Base-by-base conservation (phyloP, 2,888 invertebrate genomes). In the Aphidoletes aphidimyza region DNA sequence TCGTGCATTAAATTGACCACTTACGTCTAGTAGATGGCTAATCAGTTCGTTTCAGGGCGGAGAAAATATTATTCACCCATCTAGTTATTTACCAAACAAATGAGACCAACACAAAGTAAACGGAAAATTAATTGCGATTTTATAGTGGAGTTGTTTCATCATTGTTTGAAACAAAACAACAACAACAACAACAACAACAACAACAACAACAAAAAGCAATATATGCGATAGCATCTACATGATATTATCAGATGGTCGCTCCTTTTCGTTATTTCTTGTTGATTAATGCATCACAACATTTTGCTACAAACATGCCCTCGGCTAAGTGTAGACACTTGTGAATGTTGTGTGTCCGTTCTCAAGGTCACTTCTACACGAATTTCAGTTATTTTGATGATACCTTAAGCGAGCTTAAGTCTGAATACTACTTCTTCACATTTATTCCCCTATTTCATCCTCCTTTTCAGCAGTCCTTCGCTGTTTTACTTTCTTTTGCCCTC, bases 1-100 rank as follows among this genome's bases (percentile, higher is more conserved):
- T 81, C 81, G 81, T 81, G 81, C 37, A 81, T 81, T 37, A 81
- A 81, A 81, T 81, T 81, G 81, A 37, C 81, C 81, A 81, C 37
- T 81, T 81, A 81, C 1, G n/a, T n/a, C 78, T 19, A 36, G 22
- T 36, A 37, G 37, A 81, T 81, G 81, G 37, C 22, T 81, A 81
- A 81, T 81, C 37, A n/a, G 30, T 26, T 3, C 14, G 69, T 37
- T 81, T 5, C n/a, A 81, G 22, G 8, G 37, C 3, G 37, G 37
- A 37, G 1, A n/a, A 81, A 22, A n/a, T 37, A 37, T 37, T 81
- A 37, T 37, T n/a, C 11, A 78, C 9, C 19, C n/a, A 81, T 36
- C 22, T 37, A 37, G 36, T 81, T 37, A 81, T n/a, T n/a, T n/a
- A n/a, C n/a, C 37, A n/a, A 81, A 81, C n/a, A 81, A 36, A 81